Percentiles rank a stretch among this genome's conserved stretches.
phyloP scores from a whole-genome alignment of 30 jellyfish, hydroid and myxozoan species.

The Nemopilema nomurai region DNA sequence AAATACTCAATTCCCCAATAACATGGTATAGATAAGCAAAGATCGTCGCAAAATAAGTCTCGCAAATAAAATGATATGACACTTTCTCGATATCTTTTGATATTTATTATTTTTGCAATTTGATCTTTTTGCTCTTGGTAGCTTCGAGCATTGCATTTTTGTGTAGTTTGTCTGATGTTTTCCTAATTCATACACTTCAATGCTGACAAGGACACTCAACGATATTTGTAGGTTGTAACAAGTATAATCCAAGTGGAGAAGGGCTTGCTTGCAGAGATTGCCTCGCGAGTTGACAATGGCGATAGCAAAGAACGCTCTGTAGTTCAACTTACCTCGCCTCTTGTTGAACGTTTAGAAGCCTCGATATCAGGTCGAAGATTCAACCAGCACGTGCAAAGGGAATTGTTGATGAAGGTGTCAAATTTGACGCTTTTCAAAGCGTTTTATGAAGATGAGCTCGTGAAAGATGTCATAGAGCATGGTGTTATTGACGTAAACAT shows the following conservation, averaged over 20 bases:
- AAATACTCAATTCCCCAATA: too few species aligned
- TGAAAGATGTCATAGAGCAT: background rate
- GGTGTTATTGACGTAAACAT: background rate
- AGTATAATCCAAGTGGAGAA: constrained; percentile 30
- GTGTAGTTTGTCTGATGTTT: too few species aligned
- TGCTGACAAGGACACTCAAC: too few species aligned
- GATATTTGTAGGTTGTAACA: constrained; percentile 51
- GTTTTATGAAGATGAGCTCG: constrained; percentile 50
- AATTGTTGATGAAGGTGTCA: constrained; percentile 10
- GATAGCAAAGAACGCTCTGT: background rate
- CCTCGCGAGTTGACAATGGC: background rate
- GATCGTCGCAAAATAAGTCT: too few species aligned
- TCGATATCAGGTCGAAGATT: background rate
- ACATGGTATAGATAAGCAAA: too few species aligned
- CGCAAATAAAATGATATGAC: too few species aligned
- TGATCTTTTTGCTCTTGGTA: too few species aligned
- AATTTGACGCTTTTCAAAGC: constrained; percentile 47
- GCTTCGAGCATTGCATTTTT: too few species aligned
- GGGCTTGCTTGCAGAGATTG: constrained; percentile 5
- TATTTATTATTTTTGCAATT: too few species aligned
- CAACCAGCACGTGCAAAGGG: constrained; percentile 6
- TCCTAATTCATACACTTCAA: too few species aligned
- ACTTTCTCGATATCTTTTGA: too few species aligned
- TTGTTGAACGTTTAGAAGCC: background rate
- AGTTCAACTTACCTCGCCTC: constrained; percentile 19